Evolutionary conservation across 2,797 vertebrate species (phyloP), one percentile per base, ranked within the genome.

Genomic region (Pristis pectinata): DNA sequence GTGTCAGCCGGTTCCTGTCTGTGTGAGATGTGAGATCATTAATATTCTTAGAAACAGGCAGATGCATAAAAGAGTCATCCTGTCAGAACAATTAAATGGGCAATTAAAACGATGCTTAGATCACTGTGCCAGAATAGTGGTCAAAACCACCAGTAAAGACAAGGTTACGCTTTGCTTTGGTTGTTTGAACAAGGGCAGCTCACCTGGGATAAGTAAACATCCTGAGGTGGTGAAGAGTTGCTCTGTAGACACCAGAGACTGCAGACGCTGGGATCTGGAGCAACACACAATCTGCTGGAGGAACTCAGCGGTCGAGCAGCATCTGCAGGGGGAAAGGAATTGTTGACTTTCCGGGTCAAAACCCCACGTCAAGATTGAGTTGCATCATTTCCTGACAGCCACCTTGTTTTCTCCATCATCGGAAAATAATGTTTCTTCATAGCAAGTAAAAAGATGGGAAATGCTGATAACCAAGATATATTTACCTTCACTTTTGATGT

Each of bases 21-120:
- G 91, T 92, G 89, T 74, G 92, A 94, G 94, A 74, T 94, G 44
- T 94, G 92, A 94, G 92, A 94, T 94, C 92, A 94, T 94, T 94
- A 94, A 74, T 74, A 94, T 94, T 94, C 92, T 94, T 94, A 44
- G 92, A 94, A 94, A 76, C 41, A 94, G 92, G 70, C 41, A 94
- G 92, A 49, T 94, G 70, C 44, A 74, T 49, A 76, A 49, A 70
- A 76, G 92, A 94, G 70, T 94, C 70, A 94, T 94, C 41, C 72
- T 74, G 92, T 76, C 30, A 5, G 41, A 93, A 72, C 64, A 93
- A 70, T 74, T 93, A 93, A 70, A 72, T 74, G 64, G 44, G 92
- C 44, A 94, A 94, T 94, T 94, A 94, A 53, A 94, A 93, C 67
- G 72, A 93, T 70, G 92, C 67, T 49, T 53, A 30, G 70, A 93